These are phyloP conservation scores for Frankliniella intonsa DNA, from an alignment of 2,888 invertebrate species.

Conservation along the genomic window DNA sequence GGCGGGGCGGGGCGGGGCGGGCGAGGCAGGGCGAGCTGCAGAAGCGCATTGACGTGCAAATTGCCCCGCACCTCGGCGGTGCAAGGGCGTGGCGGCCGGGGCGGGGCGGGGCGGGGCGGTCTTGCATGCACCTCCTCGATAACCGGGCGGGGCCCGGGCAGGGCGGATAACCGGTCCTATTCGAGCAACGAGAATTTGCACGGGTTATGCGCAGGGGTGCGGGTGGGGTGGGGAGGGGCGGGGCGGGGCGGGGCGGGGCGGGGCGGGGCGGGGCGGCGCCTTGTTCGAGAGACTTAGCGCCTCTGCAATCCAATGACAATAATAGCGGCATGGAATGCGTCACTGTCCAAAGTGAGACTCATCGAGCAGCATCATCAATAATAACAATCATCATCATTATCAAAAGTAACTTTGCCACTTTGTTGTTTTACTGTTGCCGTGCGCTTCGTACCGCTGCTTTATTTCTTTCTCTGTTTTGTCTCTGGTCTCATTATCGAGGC, in stretches of 20 bases:
- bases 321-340: too few relatives aligned
- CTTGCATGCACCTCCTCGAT: neutral
- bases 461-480: too few relatives aligned
- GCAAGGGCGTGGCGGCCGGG: neutral
- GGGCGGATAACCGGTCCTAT: conserved; percentile 11
- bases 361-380: too few relatives aligned
- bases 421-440: neutral
- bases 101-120: too few relatives aligned
- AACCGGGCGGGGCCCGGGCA: neutral
- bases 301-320: too few relatives aligned
- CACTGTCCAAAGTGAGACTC: too few relatives aligned
- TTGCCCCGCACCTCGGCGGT: neutral
- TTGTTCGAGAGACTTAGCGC: neutral
- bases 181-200: conserved; percentile 2
- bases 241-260: neutral
- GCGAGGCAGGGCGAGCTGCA: neutral
- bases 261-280: neutral
- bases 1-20: neutral
- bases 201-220: conserved; percentile 1
- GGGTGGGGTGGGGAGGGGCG: neutral
- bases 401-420: neutral
- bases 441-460: too few relatives aligned
- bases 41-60: conserved; percentile 6
- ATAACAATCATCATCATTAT: too few relatives aligned
- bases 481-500: too few relatives aligned